Conservation (phyloP, 2,113 vertebrate genomes). For the Etheostoma cragini region DNA sequence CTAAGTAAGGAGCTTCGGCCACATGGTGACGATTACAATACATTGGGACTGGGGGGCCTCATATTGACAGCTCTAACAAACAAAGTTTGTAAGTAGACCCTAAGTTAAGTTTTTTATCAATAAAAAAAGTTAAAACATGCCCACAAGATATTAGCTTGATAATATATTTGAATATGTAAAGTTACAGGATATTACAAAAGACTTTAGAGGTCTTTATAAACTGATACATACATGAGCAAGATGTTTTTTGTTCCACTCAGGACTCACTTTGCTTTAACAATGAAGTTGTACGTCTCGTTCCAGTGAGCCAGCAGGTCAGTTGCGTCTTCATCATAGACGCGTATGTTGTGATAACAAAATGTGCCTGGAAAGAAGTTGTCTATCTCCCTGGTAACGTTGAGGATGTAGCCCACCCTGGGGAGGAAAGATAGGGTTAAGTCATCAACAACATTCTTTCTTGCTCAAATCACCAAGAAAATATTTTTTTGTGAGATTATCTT, state of each 20-base stretch:
- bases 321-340: slow-evolving; percentile 94
- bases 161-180: neutral
- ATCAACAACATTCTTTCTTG: slow-evolving; percentile 59
- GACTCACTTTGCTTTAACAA: slow-evolving; percentile 96
- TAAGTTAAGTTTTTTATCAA: neutral
- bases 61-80: neutral
- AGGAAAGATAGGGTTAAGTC: slow-evolving; percentile 48
- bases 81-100: neutral
- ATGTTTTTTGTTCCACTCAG: slow-evolving; percentile 19
- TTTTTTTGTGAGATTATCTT: slow-evolving; percentile 39
- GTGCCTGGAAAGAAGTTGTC: slow-evolving; percentile 98
- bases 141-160: neutral
- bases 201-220: neutral
- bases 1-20: neutral
- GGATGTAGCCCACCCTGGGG: slow-evolving; percentile 93
- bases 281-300: slow-evolving; percentile 98
- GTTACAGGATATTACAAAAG: neutral
- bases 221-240: neutral
- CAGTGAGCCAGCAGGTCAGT: slow-evolving; percentile 97
- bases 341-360: slow-evolving; percentile 95
- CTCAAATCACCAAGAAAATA: slow-evolving; percentile 54
- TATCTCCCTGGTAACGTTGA: slow-evolving; percentile 97
- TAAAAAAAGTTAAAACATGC: neutral
- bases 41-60: neutral
- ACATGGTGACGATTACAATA: neutral